Conservation (phyloP, 2,888 invertebrate genomes). For the Mimas tiliae region DNA sequence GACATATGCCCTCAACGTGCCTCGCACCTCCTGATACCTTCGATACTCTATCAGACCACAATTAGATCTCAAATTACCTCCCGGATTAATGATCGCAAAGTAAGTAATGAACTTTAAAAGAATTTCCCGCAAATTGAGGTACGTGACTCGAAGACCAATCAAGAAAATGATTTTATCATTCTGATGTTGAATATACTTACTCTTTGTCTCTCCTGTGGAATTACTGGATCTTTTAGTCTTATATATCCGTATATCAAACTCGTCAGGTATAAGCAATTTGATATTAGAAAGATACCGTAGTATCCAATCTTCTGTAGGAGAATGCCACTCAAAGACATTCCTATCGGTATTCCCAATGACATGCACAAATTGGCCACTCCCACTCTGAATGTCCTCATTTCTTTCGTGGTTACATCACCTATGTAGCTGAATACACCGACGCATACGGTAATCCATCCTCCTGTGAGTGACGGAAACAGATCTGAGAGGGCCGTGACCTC, state of each 20-base stretch:
- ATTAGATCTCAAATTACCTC: constrained; percentile 45
- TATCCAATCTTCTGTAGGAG: constrained; percentile 79
- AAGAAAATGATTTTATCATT: constrained; percentile 28
- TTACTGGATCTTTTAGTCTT: constrained; percentile 73
- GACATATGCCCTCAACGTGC: constrained; percentile 61
- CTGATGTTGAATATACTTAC: constrained; percentile 57
- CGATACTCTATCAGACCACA: constrained; percentile 52
- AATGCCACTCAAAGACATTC: constrained; percentile 84
- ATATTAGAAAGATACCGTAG: constrained; percentile 80
- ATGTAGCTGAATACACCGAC: constrained; percentile 87
- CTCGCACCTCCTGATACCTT: constrained; percentile 46
- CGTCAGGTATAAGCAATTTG: constrained; percentile 78
- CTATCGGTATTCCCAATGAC: constrained; percentile 86
- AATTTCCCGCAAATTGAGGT: constrained; percentile 20
- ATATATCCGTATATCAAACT: constrained; percentile 81
- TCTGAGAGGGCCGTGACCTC: constrained; percentile 84
- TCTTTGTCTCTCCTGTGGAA: constrained; percentile 69
- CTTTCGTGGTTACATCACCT: constrained; percentile 84
- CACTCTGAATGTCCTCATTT: constrained; percentile 86
- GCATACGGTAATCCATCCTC: constrained; percentile 85
- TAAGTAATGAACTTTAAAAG: constrained; percentile 35
- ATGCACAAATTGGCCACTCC: constrained; percentile 86
- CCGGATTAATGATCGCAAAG: constrained; percentile 38
- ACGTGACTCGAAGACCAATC: constrained; percentile 30
- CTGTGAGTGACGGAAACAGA: constrained; percentile 82